Evolutionary conservation across 64 coral and sea anemone genomes (phyloP).

Genomic region (Anthopleura sola): DNA sequence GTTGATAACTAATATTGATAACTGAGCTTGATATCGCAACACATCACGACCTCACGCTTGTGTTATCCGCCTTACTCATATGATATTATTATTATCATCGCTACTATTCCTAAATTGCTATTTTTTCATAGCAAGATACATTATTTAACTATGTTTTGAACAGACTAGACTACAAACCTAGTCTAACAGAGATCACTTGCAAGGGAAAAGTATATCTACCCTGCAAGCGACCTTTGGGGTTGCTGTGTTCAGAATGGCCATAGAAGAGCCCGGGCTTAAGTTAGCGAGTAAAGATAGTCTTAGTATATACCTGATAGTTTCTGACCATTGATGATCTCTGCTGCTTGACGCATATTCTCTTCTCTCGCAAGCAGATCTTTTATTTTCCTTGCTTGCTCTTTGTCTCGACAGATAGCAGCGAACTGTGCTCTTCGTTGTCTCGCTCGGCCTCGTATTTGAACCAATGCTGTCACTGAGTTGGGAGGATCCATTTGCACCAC

Average conservation of each 20-base stretch:
- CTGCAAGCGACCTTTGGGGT: not conserved
- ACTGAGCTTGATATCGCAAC: too few relatives aligned
- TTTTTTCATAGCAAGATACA: too few relatives aligned
- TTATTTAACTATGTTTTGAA: too few relatives aligned
- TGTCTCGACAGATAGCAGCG: slow-evolving; percentile 73
- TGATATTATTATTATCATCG: not conserved
- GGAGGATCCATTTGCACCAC: slow-evolving; percentile 79
- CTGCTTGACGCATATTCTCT: slow-evolving; percentile 72
- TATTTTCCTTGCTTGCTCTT: slow-evolving; percentile 68
- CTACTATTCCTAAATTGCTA: too few relatives aligned
- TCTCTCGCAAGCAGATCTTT: slow-evolving; percentile 68
- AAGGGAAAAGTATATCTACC: too few relatives aligned
- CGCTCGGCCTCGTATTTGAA: slow-evolving; percentile 52
- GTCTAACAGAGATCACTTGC: too few relatives aligned
- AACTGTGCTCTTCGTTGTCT: slow-evolving; percentile 51
- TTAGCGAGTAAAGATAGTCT: not conserved
- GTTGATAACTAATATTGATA: too few relatives aligned
- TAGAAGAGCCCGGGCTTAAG: not conserved
- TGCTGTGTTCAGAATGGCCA: not conserved
- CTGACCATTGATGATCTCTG: slow-evolving; percentile 17
- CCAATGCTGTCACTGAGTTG: slow-evolving; percentile 53
- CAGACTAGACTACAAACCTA: too few relatives aligned
- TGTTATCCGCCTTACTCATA: too few relatives aligned
- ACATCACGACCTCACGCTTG: too few relatives aligned
- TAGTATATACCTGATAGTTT: slow-evolving; percentile 1